Evolutionary conservation across 1,140 invertebrate species (phyloP), one percentile per base, ranked within the genome.

Genomic region (Zaprionus ornatus): DNA sequence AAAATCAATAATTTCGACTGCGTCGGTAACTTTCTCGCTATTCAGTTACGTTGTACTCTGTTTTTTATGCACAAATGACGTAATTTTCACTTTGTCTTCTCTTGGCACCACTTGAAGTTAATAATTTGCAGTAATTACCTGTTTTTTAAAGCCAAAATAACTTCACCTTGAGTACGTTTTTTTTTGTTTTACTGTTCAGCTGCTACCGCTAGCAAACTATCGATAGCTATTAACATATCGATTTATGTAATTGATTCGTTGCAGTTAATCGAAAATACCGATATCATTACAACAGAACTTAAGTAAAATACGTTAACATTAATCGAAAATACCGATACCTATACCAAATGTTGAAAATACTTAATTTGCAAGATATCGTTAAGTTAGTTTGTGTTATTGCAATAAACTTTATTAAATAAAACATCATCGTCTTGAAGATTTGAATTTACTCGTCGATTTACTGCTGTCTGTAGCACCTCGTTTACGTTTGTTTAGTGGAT

Each of bases 401-500:
- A 21, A 48, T 21, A 19, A 19, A 50, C 45, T 63, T 35, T 59
- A 65, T 63, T 69, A 6, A 9, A 19, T 72, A 25, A 56, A 13
- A n/a, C 21, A 59, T 55, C 9, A 12, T 57, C 70, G 57, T 42
- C 68, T 77, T 35, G 55, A 66, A 7, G 65, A 59, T 55, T 88
- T 80, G 0, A 67, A 79, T 23, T 83, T 82, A 19, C 52, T 64
- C 0, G 76, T 57, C 0, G 76, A 68, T 42, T 40, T 52, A 55
- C 23, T 69, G 9, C 57, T 23, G 19, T 37, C 60, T n/a, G 54
- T 50, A 90, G 94, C 95, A 5, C 94, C 97, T 71, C 98, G 94
- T 91, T 98, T 95, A 60, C 98, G 94, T 94, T 99, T 98, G 80
- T 98, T 99, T 0, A 99, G 93, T 0, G 97, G 97, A 94, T 99